A percentile compares a stretch with the other conserved stretches of the same genome.
These are phyloP conservation scores for Cecropterus lyciades DNA, from an alignment of 1,140 invertebrate species.

Conservation along the genomic window DNA sequence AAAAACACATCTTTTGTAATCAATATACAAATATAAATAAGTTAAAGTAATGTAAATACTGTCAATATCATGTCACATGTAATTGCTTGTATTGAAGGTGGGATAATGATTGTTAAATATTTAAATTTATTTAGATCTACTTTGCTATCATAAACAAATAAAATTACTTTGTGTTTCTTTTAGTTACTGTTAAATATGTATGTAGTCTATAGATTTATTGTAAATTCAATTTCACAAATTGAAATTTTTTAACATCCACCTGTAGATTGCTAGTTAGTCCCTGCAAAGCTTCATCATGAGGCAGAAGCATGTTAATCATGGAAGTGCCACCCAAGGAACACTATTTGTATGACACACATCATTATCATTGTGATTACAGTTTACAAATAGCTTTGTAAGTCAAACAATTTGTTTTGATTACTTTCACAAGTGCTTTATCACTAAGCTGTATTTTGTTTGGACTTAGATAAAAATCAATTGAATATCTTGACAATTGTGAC, in stretches of 20 bases:
- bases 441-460: slow-evolving; percentile 24
- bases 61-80: no score
- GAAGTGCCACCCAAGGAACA: slow-evolving; percentile 13
- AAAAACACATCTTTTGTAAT: background rate
- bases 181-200: no score
- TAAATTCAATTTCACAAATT: no score
- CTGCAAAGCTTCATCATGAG: slow-evolving; percentile 9
- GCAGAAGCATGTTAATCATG: slow-evolving; percentile 29
- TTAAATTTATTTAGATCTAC: no score
- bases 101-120: slow-evolving; percentile 3
- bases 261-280: background rate
- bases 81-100: background rate
- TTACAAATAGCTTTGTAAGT: slow-evolving; percentile 24
- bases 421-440: slow-evolving; percentile 27
- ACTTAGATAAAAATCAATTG: slow-evolving; percentile 32
- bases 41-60: no score
- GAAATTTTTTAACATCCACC: no score
- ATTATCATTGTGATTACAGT: slow-evolving; percentile 26
- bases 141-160: no score
- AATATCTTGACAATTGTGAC: slow-evolving; percentile 41
- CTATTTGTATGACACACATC: slow-evolving; percentile 17
- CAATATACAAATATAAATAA: background rate
- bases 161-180: no score
- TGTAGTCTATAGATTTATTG: no score
- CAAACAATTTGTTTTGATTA: slow-evolving; percentile 32